These are phyloP conservation scores for Drosophila cognata DNA, from an alignment of 2,888 invertebrate species.

Conservation along the genomic window DNA sequence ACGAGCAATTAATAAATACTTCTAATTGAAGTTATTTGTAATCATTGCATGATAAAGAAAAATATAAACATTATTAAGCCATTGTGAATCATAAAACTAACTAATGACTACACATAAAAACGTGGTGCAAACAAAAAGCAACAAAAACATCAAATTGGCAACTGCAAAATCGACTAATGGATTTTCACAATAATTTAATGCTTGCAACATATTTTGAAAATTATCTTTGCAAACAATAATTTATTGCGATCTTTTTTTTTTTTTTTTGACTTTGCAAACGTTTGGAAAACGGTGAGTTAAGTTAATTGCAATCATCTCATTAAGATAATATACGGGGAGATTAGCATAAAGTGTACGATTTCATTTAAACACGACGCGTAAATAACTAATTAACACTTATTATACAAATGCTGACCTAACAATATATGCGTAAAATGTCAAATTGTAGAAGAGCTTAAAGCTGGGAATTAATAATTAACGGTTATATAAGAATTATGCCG, in stretches of 20 bases:
- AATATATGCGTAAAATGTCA: not conserved
- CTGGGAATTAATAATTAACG: not conserved
- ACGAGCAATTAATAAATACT: conserved; percentile 20
- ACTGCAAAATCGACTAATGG: conserved; percentile 57
- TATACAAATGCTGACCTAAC: not conserved
- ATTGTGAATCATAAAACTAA: conserved; percentile 37
- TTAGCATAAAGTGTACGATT: not conserved
- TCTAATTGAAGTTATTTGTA: conserved; percentile 21
- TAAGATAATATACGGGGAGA: not conserved
- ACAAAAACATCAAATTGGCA: conserved; percentile 35
- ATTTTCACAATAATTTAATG: conserved; percentile 65
- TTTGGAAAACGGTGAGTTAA: conserved; percentile 41
- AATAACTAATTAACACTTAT: not conserved
- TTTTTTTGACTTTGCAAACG: conserved; percentile 19
- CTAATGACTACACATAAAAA: conserved; percentile 10
- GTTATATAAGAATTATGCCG: not conserved
- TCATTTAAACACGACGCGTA: not conserved
- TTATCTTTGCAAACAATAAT: conserved; percentile 46
- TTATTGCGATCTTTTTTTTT: conserved; percentile 24
- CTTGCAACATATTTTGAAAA: conserved; percentile 57
- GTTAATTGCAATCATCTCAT: not conserved
- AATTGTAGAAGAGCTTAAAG: not conserved
- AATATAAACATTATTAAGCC: conserved; percentile 8
- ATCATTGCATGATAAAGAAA: conserved; percentile 15
- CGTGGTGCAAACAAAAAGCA: conserved; percentile 14